Conservation (phyloP, 2,888 invertebrate species). For the Aporophyla nigra region DNA sequence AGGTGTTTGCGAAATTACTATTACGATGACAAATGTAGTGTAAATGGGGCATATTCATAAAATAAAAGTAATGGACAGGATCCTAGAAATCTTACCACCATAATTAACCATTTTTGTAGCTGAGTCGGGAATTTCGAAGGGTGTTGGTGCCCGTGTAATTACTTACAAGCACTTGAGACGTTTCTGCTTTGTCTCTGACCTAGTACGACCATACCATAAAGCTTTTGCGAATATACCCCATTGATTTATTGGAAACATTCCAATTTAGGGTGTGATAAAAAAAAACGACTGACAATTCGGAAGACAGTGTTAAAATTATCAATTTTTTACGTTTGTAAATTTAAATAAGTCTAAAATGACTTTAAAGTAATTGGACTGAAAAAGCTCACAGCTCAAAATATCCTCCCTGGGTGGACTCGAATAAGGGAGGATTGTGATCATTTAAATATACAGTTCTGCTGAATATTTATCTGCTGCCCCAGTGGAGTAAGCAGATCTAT, state of each 20-base stretch:
- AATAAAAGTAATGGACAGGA: background rate
- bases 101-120: too few species aligned
- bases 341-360: slow-evolving; percentile 13
- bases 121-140: background rate
- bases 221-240: slow-evolving; percentile 12
- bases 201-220: too few species aligned
- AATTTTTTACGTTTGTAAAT: background rate
- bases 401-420: background rate
- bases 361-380: background rate
- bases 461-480: too few species aligned
- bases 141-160: background rate
- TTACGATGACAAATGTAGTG: background rate
- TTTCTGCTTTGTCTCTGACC: background rate
- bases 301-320: slow-evolving; percentile 8
- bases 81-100: background rate
- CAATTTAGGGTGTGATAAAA: slow-evolving; percentile 21
- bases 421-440: background rate
- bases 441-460: too few species aligned
- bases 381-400: background rate
- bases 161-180: background rate
- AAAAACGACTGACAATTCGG: slow-evolving; percentile 30
- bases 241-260: slow-evolving; percentile 18
- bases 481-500: background rate
- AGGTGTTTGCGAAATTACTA: background rate
- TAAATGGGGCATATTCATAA: slow-evolving; percentile 12